Evolutionary conservation across 2,113 vertebrate genomes (phyloP).

Genomic region (Monarcha castaneiventris): DNA sequence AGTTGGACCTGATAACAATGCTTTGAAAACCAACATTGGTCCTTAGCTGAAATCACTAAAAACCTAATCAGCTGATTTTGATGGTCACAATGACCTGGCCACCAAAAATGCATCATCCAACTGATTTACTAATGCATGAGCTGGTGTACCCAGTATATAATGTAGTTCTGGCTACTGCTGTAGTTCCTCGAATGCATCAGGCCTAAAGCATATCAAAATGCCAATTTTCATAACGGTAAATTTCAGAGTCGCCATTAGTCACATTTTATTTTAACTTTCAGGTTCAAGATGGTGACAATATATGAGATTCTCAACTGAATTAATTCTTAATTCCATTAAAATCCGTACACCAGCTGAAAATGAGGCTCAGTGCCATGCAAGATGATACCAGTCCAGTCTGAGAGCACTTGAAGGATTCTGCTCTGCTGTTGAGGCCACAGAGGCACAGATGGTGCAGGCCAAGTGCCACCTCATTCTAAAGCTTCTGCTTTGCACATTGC

Average conservation of each 20-base stretch:
- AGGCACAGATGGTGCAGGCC: background rate
- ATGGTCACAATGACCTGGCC: background rate
- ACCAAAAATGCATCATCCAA: background rate
- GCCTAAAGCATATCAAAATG: background rate
- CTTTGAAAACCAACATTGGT: background rate
- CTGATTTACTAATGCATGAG: background rate
- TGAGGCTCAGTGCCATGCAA: background rate
- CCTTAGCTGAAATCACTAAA: background rate
- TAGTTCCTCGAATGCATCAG: background rate
- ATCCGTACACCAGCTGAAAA: background rate
- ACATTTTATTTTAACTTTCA: background rate
- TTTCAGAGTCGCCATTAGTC: background rate
- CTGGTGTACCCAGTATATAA: background rate
- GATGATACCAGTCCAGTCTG: background rate
- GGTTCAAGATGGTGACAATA: background rate
- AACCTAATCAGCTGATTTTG: background rate
- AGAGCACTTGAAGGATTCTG: background rate
- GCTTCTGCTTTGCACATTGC: background rate
- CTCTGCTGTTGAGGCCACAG: no score
- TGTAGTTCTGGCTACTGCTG: background rate
- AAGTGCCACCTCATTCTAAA: background rate
- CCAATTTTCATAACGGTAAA: background rate
- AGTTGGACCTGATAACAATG: background rate
- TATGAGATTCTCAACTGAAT: background rate
- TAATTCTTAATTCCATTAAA: background rate